Conservation (phyloP, 1,140 invertebrate genomes). For the Drosophila ananassae region DNA sequence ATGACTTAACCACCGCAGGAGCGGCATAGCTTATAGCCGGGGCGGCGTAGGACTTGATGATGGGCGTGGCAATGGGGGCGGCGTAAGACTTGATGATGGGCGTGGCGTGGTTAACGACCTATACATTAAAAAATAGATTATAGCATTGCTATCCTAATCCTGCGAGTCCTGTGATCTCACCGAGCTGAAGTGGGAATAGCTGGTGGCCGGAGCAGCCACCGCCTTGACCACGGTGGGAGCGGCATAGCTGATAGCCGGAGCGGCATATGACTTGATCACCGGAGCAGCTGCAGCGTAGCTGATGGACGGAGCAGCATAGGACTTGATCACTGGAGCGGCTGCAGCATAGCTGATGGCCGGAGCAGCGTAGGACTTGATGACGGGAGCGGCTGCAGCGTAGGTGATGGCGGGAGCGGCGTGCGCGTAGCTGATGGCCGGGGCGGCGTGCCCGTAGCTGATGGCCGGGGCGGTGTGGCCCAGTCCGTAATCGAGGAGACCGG, state of each 20-base stretch:
- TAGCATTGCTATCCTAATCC: background rate
- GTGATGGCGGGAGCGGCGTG: constrained; percentile 64
- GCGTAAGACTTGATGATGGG: constrained; percentile 49
- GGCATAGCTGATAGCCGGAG: constrained; percentile 54
- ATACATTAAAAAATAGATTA: background rate
- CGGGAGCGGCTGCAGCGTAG: constrained; percentile 58
- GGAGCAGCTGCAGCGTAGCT: constrained; percentile 40
- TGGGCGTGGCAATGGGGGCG: constrained; percentile 49
- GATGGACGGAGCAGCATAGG: constrained; percentile 52
- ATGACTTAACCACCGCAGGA: background rate
- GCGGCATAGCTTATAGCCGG: constrained; percentile 7
- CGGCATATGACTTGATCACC: constrained; percentile 47
- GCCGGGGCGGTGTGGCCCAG: constrained; percentile 52
- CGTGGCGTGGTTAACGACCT: constrained; percentile 61
- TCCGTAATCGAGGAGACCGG: constrained; percentile 55
- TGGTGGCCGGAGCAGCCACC: constrained; percentile 58
- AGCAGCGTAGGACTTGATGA: constrained; percentile 54
- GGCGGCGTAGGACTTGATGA: constrained; percentile 47
- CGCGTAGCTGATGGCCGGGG: constrained; percentile 54
- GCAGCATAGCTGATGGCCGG: constrained; percentile 41
- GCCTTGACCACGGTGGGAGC: constrained; percentile 63
- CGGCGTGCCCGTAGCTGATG: constrained; percentile 26
- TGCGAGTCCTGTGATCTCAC: constrained; percentile 34
- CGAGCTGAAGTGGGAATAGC: constrained; percentile 73
- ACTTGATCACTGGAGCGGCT: constrained; percentile 40